Base-by-base conservation (phyloP, 2,888 invertebrate genomes). In the Hymenopus coronatus region DNA sequence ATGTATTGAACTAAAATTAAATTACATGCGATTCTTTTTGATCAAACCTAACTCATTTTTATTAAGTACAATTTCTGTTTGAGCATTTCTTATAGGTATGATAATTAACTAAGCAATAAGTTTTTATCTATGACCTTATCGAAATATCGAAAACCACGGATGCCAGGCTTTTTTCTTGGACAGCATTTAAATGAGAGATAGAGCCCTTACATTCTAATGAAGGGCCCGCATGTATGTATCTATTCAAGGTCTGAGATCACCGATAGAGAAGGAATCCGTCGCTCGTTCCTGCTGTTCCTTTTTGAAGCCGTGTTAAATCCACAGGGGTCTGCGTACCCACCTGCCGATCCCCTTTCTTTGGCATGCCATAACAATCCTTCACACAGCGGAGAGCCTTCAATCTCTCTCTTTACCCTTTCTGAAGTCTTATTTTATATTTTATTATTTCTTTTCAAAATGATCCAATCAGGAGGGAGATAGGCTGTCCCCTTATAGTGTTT, bases 341-440 rank as follows among this genome's bases (percentile, higher is more conserved):
- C 88, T 90, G 87, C 88, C 33, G 90, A 89, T 89, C 33, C 85
- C 82, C 88, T 88, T 89, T 90, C 90, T 88, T 89, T 84, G 90
- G 84, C 89, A 88, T 87, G 81, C 46, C 70, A 89, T 87, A 89
- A 83, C 86, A 87, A 89, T 89, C 87, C 87, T 28, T 89, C 89
- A 87, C 89, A 28, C 89, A 89, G 89, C 87, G n/a, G 89, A 89
- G 90, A 90, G 89, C 90, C 90, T 85, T 90, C 88, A 89, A 89
- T 88, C 84, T 87, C 90, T 88, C 93, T 92, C 92, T 92, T 92
- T 92, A 93, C 92, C 92, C 92, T 92, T 92, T 30, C 30, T 28
- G 25, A 25, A 84, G 30, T 84, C 30, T 84, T 84, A 84, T 84
- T 28, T 84, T 84, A 46, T 27, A 40, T 85, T 85, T 28, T n/a